Conservation (phyloP, 2,888 invertebrate species). For the Brachyptera putata region DNA sequence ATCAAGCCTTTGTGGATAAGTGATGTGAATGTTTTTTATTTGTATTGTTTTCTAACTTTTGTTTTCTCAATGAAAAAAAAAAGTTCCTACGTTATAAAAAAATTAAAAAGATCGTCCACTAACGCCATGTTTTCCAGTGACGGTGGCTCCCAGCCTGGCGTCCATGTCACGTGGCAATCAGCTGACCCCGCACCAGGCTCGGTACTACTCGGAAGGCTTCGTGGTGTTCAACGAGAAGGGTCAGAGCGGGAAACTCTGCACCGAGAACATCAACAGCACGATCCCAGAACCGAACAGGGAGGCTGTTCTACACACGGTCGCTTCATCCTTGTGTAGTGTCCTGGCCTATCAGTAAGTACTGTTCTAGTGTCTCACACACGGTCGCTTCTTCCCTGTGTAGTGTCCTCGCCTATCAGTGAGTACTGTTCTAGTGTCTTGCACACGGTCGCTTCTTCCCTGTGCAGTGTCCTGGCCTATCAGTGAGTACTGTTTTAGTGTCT, state of each 20-base stretch:
- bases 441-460: conserved; percentile 75
- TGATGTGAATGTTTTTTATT: too few species aligned
- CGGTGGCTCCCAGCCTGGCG: conserved; percentile 66
- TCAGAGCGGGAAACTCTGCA: conserved; percentile 60
- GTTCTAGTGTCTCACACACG: conserved; percentile 54
- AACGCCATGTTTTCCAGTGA: too few species aligned
- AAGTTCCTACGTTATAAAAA: too few species aligned
- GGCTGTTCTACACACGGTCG: conserved; percentile 63
- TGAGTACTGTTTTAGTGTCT: conserved; percentile 49
- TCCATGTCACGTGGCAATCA: conserved; percentile 53
- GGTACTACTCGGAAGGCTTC: conserved; percentile 72
- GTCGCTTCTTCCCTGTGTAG: conserved; percentile 75
- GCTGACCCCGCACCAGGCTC: conserved; percentile 62
- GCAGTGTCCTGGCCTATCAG: conserved; percentile 72
- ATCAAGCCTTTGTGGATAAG: too few species aligned
- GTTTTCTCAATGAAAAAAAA: too few species aligned
- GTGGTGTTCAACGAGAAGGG: conserved; percentile 73
- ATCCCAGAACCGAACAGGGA: conserved; percentile 49
- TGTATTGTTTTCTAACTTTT: too few species aligned
- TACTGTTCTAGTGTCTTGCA: conserved; percentile 48
- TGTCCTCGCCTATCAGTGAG: conserved; percentile 71
- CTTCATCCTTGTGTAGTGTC: conserved; percentile 71
- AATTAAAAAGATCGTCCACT: too few species aligned
- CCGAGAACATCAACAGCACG: conserved; percentile 66
- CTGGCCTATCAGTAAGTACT: conserved; percentile 67